These are phyloP conservation scores for Orchestia grillus DNA, from an alignment of 1,140 invertebrate genomes.

Conservation along the genomic window DNA sequence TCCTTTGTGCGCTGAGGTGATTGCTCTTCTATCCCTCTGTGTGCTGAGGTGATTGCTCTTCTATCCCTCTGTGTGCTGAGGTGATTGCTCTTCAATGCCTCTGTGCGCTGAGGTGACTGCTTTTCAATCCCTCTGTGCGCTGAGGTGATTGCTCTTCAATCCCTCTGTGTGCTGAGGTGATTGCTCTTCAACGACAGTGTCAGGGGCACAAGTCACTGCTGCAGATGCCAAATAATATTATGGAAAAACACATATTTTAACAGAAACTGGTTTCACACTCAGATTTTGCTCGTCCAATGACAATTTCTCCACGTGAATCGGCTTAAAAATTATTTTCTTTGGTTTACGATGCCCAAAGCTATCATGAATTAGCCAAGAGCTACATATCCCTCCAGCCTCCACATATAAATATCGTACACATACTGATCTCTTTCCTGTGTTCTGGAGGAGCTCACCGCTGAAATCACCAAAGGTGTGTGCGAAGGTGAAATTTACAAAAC, in stretches of 20 bases:
- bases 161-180: background rate
- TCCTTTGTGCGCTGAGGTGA: background rate
- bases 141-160: too few relatives aligned
- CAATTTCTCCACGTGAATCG: background rate
- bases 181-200: background rate
- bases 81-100: too few relatives aligned
- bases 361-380: too few relatives aligned
- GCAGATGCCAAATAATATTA: background rate
- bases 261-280: background rate
- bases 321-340: too few relatives aligned
- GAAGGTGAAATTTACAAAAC: too few relatives aligned
- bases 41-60: background rate
- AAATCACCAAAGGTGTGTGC: too few relatives aligned
- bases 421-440: too few relatives aligned
- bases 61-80: conserved; percentile 64
- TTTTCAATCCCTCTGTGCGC: too few relatives aligned
- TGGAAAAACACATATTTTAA: background rate
- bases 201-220: background rate
- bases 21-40: background rate
- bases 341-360: too few relatives aligned
- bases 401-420: too few relatives aligned
- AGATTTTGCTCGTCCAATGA: background rate
- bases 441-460: too few relatives aligned
- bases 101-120: conserved; percentile 65
- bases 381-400: too few relatives aligned